Evolutionary conservation across 53 echinoderm and acorn worm species (phyloP).

Genomic region (Crossaster papposus): DNA sequence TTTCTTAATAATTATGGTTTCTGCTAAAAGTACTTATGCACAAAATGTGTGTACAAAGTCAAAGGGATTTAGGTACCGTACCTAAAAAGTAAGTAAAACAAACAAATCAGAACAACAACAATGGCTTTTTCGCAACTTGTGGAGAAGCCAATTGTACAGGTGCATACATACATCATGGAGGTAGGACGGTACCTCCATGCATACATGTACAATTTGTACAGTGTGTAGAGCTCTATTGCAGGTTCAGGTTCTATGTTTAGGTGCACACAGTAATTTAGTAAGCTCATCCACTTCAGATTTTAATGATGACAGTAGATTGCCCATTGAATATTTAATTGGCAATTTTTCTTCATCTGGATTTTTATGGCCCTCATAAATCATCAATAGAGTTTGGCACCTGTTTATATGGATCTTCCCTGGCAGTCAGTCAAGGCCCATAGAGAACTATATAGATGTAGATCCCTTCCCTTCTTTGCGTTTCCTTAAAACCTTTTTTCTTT

Average conservation of each 20-base stretch:
- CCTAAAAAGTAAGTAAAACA: no score
- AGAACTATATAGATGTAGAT: no score
- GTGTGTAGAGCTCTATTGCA: neutral
- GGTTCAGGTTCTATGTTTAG: neutral
- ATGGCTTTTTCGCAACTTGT: no score
- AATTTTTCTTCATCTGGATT: neutral
- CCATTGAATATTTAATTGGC: neutral
- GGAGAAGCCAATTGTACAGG: no score
- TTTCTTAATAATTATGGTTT: no score
- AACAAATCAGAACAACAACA: no score
- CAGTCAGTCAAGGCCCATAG: neutral
- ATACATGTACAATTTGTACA: neutral
- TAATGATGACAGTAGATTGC: neutral
- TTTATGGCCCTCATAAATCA: constrained; percentile 7
- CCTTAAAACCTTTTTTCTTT: neutral
- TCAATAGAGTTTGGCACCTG: neutral
- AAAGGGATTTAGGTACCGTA: no score
- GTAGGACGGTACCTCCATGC: neutral
- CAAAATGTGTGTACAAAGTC: no score
- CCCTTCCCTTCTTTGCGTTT: no score
- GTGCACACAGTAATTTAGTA: neutral
- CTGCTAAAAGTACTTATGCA: no score
- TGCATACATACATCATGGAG: no score
- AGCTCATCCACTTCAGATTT: neutral
- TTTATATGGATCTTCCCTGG: neutral